phyloP scores from a whole-genome alignment of 1,140 invertebrate species.

The Pogonomyrmex californicus region DNA sequence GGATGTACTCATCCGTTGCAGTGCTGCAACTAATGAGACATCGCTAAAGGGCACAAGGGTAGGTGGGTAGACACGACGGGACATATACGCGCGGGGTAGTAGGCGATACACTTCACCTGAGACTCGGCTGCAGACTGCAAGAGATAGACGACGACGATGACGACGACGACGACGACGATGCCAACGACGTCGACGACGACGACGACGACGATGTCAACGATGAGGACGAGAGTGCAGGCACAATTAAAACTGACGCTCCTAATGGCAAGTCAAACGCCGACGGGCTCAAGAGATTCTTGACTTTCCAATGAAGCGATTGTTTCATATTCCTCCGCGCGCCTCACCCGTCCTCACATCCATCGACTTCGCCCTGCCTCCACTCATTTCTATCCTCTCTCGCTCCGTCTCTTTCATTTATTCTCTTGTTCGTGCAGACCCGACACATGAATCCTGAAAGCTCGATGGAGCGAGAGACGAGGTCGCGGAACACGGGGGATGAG shows the following conservation, averaged over 20 bases:
- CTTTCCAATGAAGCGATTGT: slow-evolving; percentile 88
- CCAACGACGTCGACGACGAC: slow-evolving; percentile 73
- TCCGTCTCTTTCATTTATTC: slow-evolving; percentile 67
- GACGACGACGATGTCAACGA: slow-evolving; percentile 72
- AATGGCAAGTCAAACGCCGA: slow-evolving; percentile 88
- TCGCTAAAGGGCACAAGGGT: slow-evolving; percentile 86
- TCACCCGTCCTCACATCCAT: slow-evolving; percentile 75
- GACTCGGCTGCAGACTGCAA: slow-evolving; percentile 82
- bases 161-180: slow-evolving; percentile 60
- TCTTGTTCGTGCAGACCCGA: slow-evolving; percentile 72
- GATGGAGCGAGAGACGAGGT: slow-evolving; percentile 66
- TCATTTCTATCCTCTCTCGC: slow-evolving; percentile 63
- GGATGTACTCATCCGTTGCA: slow-evolving; percentile 85
- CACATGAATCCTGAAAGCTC: slow-evolving; percentile 74
- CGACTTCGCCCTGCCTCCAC: slow-evolving; percentile 40
- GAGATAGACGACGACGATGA: slow-evolving; percentile 81
- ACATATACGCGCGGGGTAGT: slow-evolving; percentile 82
- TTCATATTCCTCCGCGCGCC: slow-evolving; percentile 85
- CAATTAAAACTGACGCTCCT: slow-evolving; percentile 88
- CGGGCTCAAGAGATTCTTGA: slow-evolving; percentile 87
- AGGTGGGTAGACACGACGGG: slow-evolving; percentile 78
- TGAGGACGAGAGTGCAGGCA: slow-evolving; percentile 82
- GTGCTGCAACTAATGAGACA: slow-evolving; percentile 87
- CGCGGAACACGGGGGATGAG: slow-evolving; percentile 55
- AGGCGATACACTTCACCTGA: slow-evolving; percentile 87